A percentile compares a stretch with the other conserved stretches of the same genome.
Conservation (phyloP, 2,888 invertebrate species). For the Nysson spinosus region DNA sequence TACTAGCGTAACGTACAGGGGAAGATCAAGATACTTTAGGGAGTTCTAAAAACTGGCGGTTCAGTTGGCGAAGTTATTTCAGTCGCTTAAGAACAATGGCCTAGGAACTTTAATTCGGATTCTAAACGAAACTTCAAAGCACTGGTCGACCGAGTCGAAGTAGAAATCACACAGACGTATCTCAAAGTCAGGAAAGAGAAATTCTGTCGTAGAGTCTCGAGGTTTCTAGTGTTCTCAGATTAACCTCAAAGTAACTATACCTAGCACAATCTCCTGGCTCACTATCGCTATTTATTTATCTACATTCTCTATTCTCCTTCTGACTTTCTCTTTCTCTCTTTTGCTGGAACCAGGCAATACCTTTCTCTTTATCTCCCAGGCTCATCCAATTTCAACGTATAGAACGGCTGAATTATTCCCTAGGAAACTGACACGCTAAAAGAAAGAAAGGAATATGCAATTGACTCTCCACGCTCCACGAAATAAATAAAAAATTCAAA, state of each 20-base stretch:
- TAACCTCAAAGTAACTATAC: conserved; percentile 34
- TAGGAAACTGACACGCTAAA: background rate
- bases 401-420: conserved; percentile 23
- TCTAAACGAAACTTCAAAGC: background rate
- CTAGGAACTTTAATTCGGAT: too few relatives aligned
- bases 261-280: conserved; percentile 11
- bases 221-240: conserved; percentile 21
- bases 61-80: too few relatives aligned
- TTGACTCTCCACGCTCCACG: background rate
- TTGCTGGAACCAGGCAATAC: too few relatives aligned
- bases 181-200: conserved; percentile 23
- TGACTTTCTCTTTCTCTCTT: background rate
- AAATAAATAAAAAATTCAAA: conserved; percentile 14
- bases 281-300: conserved; percentile 32
- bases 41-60: too few relatives aligned
- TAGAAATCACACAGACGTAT: background rate
- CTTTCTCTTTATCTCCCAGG: background rate
- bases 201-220: conserved; percentile 13
- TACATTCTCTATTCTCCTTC: background rate
- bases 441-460: background rate
- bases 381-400: conserved; percentile 16
- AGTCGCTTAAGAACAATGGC: too few relatives aligned
- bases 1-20: too few relatives aligned
- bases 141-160: background rate
- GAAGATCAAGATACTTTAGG: too few relatives aligned